phyloP scores from a whole-genome alignment of 2,113 vertebrate genomes.

The Thalassoma bifasciatum region DNA sequence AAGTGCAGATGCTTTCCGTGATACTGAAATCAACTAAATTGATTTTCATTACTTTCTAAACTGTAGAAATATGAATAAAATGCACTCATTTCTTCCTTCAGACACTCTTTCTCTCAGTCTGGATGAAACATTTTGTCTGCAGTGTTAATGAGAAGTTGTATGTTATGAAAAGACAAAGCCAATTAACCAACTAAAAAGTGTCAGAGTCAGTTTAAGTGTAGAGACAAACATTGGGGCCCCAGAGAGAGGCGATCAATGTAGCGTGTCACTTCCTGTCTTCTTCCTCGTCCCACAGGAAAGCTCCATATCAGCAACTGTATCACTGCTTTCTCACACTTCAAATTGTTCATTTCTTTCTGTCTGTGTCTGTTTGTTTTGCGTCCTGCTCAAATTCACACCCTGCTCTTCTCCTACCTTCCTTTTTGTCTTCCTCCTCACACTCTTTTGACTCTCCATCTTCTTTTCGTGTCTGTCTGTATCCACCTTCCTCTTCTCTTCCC shows the following conservation, averaged over 20 bases:
- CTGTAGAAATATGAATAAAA: too few species aligned
- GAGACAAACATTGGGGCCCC: slow-evolving; percentile 42
- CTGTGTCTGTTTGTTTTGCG: slow-evolving; percentile 4
- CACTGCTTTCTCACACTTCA: slow-evolving; percentile 22
- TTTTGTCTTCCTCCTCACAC: neutral
- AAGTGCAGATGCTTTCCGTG: too few species aligned
- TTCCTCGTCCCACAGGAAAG: slow-evolving; percentile 53
- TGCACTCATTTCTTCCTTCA: too few species aligned
- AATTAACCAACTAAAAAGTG: slow-evolving; percentile 61
- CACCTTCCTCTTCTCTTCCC: slow-evolving; percentile 6
- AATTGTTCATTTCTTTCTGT: slow-evolving; percentile 21
- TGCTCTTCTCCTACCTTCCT: neutral
- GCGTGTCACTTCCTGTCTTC: slow-evolving; percentile 55
- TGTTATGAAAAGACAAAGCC: slow-evolving; percentile 20
- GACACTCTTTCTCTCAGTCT: too few species aligned
- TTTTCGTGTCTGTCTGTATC: neutral
- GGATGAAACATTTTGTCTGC: slow-evolving; percentile 6
- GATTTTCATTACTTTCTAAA: too few species aligned
- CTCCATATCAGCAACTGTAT: slow-evolving; percentile 17
- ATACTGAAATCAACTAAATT: too few species aligned
- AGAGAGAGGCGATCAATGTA: slow-evolving; percentile 37
- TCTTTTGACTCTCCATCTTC: neutral
- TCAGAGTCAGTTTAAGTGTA: slow-evolving; percentile 35
- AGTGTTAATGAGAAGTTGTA: slow-evolving; percentile 28
- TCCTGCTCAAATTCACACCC: slow-evolving; percentile 24